Percentiles rank a stretch among this genome's conserved stretches.
These are phyloP conservation scores for Luperina nickerlii DNA, from an alignment of 2,888 invertebrate genomes.

Conservation along the genomic window DNA sequence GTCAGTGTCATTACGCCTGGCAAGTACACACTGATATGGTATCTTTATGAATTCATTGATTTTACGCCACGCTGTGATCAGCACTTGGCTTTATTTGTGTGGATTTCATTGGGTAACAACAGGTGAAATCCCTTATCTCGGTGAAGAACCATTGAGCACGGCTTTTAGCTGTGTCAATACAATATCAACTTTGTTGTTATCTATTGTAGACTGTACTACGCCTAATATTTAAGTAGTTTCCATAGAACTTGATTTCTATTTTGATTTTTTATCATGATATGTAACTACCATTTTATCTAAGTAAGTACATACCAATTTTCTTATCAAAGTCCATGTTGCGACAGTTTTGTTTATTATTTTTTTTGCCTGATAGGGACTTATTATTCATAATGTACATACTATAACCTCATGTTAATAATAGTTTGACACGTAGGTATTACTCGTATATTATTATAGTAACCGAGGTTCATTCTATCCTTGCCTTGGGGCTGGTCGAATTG, in stretches of 20 bases:
- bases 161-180: constrained; percentile 77
- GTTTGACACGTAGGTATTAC: not conserved
- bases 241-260: constrained; percentile 48
- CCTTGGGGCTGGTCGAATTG: not conserved
- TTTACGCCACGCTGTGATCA: constrained; percentile 66
- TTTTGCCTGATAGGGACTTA: constrained; percentile 18
- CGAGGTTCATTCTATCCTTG: not conserved
- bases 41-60: constrained; percentile 78
- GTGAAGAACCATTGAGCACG: constrained; percentile 64
- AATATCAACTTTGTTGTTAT: constrained; percentile 49
- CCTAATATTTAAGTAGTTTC: constrained; percentile 44
- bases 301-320: constrained; percentile 22
- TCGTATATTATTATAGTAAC: not conserved
- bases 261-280: constrained; percentile 40
- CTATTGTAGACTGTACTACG: constrained; percentile 37
- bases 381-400: constrained; percentile 4
- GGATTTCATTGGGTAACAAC: constrained; percentile 56
- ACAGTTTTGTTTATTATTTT: constrained; percentile 46
- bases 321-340: constrained; percentile 37
- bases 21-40: constrained; percentile 76
- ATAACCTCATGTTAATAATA: constrained; percentile 2
- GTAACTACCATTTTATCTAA: constrained; percentile 46
- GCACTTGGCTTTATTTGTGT: constrained; percentile 47
- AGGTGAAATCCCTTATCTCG: constrained; percentile 70
- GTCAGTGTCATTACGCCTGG: constrained; percentile 75